Conservation (phyloP, 2,113 vertebrate genomes). For the Erinaceus europaeus region DNA sequence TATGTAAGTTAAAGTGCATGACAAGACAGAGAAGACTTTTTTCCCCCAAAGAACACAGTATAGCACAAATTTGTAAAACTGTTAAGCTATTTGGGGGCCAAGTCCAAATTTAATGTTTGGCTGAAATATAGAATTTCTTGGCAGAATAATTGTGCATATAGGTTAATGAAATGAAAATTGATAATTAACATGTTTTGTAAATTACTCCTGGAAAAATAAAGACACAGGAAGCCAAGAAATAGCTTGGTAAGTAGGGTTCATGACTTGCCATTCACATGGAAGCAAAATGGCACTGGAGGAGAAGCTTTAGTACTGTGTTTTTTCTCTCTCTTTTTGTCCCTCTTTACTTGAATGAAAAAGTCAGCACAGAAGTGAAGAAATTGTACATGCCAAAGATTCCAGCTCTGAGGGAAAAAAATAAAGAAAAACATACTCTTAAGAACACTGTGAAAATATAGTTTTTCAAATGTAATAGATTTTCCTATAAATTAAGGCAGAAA, state of each 20-base stretch:
- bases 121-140: neutral
- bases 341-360: too few relatives aligned
- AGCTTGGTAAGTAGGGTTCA: too few relatives aligned
- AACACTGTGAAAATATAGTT: neutral
- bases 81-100: neutral
- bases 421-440: too few relatives aligned
- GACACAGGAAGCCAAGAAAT: too few relatives aligned
- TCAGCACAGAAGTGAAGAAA: too few relatives aligned
- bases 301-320: too few relatives aligned
- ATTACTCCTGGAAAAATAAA: too few relatives aligned
- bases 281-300: too few relatives aligned
- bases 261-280: too few relatives aligned
- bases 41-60: neutral
- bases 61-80: neutral
- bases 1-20: neutral
- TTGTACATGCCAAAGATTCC: too few relatives aligned
- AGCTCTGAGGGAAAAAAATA: too few relatives aligned
- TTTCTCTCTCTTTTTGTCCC: too few relatives aligned
- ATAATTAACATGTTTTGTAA: neutral
- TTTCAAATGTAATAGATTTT: neutral
- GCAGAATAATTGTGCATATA: neutral
- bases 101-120: neutral
- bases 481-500: slow-evolving; percentile 22
- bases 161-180: neutral
- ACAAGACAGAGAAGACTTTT: neutral